Percentiles rank a stretch among this genome's conserved stretches.
phyloP scores from a whole-genome alignment of 1,140 invertebrate species.

The Heterodera schachtii region DNA sequence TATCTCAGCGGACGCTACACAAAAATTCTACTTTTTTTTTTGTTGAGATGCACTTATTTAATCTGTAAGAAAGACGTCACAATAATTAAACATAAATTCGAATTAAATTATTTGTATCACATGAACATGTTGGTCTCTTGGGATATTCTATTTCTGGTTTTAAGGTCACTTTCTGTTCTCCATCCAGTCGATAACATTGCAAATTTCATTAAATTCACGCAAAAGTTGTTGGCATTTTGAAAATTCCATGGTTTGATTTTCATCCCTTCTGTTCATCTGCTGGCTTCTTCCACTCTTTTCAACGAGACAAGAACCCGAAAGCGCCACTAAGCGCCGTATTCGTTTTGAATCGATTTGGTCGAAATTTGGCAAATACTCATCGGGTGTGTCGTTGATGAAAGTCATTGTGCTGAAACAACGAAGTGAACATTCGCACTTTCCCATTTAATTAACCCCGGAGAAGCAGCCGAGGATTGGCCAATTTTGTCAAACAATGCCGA shows the following conservation, averaged over 20 bases:
- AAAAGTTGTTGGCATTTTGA: slow-evolving; percentile 9
- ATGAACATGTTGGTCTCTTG: not conserved
- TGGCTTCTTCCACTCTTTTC: not conserved
- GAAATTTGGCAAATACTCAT: slow-evolving; percentile 2
- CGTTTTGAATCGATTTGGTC: not conserved
- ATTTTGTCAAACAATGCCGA: not conserved
- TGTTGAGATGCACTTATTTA: too few species aligned
- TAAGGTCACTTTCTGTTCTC: not conserved
- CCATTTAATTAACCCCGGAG: not conserved
- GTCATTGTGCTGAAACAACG: not conserved
- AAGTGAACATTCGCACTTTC: not conserved
- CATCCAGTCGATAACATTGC: not conserved
- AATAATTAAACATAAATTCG: too few species aligned
- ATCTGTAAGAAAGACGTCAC: too few species aligned
- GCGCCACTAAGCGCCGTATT: not conserved
- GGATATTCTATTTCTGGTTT: not conserved
- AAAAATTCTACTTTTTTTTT: too few species aligned
- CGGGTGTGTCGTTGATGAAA: not conserved
- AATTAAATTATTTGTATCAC: not conserved
- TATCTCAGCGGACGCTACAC: too few species aligned
- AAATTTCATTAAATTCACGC: slow-evolving; percentile 5
- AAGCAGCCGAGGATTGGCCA: not conserved
- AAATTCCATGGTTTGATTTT: not conserved
- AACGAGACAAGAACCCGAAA: not conserved
- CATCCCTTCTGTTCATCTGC: not conserved